phyloP scores from a whole-genome alignment of 2,888 invertebrate species.

The Plagiodera versicolora region DNA sequence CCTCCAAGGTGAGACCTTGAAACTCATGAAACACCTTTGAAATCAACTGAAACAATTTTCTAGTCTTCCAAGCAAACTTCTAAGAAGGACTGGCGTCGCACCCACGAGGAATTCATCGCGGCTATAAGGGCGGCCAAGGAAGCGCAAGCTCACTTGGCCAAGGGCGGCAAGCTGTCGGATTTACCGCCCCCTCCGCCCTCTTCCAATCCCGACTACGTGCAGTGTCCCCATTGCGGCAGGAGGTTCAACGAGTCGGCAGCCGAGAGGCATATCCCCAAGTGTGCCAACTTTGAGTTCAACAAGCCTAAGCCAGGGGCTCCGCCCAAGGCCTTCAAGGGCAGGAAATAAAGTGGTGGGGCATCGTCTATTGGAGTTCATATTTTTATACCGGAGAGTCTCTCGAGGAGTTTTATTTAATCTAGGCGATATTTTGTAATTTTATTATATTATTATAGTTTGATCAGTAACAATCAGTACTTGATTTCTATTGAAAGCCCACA shows the following conservation, averaged over 20 bases:
- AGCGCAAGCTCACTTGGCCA: conserved; percentile 76
- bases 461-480: too few relatives aligned
- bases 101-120: conserved; percentile 91
- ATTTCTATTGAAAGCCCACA: too few relatives aligned
- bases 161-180: conserved; percentile 84
- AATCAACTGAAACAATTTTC: too few relatives aligned
- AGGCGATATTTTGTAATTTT: conserved; percentile 13
- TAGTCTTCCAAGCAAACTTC: conserved; percentile 22
- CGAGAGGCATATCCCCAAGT: conserved; percentile 90
- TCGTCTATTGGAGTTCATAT: conserved; percentile 7
- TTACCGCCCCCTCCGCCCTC: conserved; percentile 89
- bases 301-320: conserved; percentile 47
- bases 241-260: conserved; percentile 85
- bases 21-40: neutral
- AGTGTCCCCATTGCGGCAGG: conserved; percentile 82
- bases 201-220: conserved; percentile 86
- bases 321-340: too few relatives aligned
- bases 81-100: conserved; percentile 83
- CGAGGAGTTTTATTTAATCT: too few relatives aligned
- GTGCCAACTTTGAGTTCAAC: conserved; percentile 80
- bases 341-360: too few relatives aligned
- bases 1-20: conserved; percentile 13
- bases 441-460: conserved; percentile 5
- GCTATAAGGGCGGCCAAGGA: conserved; percentile 89
- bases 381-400: conserved; percentile 7